A percentile compares a stretch with the other conserved stretches of the same genome.
These are phyloP conservation scores for Hypsibius dujardini DNA, from an alignment of 1,140 invertebrate genomes.

Conservation along the genomic window DNA sequence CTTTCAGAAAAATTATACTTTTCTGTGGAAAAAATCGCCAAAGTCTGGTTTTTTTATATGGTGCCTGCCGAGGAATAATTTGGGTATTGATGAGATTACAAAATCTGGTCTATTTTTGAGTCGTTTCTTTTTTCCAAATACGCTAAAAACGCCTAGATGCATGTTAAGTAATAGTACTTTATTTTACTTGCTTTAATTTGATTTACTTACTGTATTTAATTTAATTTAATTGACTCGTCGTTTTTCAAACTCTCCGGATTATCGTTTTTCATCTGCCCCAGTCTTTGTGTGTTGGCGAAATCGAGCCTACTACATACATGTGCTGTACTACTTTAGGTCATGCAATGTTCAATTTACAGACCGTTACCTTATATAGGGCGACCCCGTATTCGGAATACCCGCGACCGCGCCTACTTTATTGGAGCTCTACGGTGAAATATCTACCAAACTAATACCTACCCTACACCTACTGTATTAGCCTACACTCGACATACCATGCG, in stretches of 20 bases:
- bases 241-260: neutral
- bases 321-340: neutral
- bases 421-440: neutral
- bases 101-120: too few species aligned
- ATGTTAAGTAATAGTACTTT: too few species aligned
- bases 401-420: neutral
- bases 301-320: neutral
- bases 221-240: neutral
- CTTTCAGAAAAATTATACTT: too few species aligned
- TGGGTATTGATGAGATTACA: too few species aligned
- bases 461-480: neutral
- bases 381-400: neutral
- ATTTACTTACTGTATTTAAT: neutral
- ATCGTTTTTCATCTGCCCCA: neutral
- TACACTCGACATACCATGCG: neutral
- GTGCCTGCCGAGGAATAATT: too few species aligned
- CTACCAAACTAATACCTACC: neutral
- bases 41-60: too few species aligned
- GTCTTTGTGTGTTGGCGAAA: neutral
- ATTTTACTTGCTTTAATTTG: too few species aligned
- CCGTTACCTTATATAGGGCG: neutral
- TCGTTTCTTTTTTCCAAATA: too few species aligned
- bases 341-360: too few species aligned
- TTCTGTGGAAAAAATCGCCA: too few species aligned
- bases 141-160: too few species aligned